Base-by-base conservation (phyloP, 2,888 invertebrate species). In the Ashinkailepas kermadecensis region DNA sequence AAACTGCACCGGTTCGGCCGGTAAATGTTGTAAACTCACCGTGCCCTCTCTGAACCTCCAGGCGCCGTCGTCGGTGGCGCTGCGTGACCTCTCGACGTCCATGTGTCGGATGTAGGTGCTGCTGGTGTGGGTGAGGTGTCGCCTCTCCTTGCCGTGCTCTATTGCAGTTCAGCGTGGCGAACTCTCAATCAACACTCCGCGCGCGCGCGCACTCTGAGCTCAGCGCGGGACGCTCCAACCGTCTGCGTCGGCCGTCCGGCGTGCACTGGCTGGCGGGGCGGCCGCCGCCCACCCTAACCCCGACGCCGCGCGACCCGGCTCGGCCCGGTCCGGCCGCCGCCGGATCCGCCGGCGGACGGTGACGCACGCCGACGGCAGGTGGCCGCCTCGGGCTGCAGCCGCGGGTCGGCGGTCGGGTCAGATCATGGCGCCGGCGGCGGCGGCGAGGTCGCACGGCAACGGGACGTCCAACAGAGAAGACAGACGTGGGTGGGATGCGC, bases 171-270 rank as follows among this genome's bases (percentile, higher is more conserved):
- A 13, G 59, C 15, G 74, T 18, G 8, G 74, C 15, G 74, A 74
- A 74, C 74, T 74, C 74, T 74, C 74, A 74, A 74, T 74, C 74
- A 74, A 23, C 74, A 74, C 74, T 54, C 11, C 23, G 9, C 70
- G 11, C 74, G 21, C 74, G 56, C 74, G 74, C 74, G 74, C 74
- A 56, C 74, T 21, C 70, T 0, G 12, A 18, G 65, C 54, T 23
- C 56, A 23, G 74, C 74, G 74, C 74, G 21, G 74, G 74, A 74
- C 74, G 74, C 74, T 74, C 74, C 54, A 74, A 74, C 74, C 74
- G 6, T 13, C 74, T 4, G 23, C 2, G 74, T 74, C 74, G 74
- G 74, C 74, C 74, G 74, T 74, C 74, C 74, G 56, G 74, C 74
- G 74, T 23, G 18, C 74, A 74, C 74, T 74, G 74, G 39, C 4